phyloP scores from a whole-genome alignment of 2,888 invertebrate species.

The Papilio protenor region DNA sequence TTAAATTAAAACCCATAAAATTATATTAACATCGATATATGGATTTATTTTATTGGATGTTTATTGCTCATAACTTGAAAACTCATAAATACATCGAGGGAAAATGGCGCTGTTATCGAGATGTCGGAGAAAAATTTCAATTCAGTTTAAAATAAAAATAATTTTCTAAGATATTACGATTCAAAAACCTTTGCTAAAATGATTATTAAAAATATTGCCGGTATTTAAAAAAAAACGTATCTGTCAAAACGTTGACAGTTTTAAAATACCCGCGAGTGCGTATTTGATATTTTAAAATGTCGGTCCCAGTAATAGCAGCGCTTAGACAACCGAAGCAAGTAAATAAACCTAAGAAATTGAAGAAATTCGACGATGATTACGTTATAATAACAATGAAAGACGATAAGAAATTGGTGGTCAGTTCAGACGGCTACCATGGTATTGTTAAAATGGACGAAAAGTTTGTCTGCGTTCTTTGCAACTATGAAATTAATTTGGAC shows the following conservation, averaged over 20 bases:
- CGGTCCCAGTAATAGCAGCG: conserved; percentile 50
- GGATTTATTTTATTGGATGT: conserved; percentile 2
- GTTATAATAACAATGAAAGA: conserved; percentile 65
- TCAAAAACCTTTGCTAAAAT: not conserved
- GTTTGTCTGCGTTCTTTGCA: conserved; percentile 66
- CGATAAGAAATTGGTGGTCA: conserved; percentile 62
- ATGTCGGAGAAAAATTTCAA: not conserved
- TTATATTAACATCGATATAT: not conserved
- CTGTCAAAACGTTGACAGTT: not conserved
- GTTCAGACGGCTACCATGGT: conserved; percentile 67
- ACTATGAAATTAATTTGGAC: conserved; percentile 54
- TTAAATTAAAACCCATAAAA: not conserved
- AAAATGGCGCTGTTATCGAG: not conserved
- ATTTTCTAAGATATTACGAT: not conserved
- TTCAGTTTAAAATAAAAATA: too few relatives aligned
- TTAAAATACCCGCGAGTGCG: not conserved
- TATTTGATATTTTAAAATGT: not conserved
- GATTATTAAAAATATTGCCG: not conserved
- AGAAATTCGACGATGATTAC: conserved; percentile 49
- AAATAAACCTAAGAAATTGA: conserved; percentile 8
- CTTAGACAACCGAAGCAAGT: conserved; percentile 52
- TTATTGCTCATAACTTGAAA: not conserved
- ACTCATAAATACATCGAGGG: not conserved
- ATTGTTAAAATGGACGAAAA: conserved; percentile 58
- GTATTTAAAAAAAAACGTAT: not conserved